Evolutionary conservation across 2,113 vertebrate species (phyloP).

Genomic region (Piliocolobus tephrosceles): DNA sequence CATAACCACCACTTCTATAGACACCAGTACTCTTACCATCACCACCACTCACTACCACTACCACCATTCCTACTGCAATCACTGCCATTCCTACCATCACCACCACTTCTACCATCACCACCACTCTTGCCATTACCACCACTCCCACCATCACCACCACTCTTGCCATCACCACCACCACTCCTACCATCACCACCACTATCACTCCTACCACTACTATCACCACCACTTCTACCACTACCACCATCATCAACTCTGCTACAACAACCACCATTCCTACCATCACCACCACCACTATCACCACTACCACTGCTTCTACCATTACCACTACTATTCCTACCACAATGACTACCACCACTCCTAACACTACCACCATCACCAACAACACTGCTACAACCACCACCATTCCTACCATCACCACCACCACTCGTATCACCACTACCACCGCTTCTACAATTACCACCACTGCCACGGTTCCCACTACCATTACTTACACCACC

Average conservation of each 20-base stretch:
- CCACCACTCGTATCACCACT: not conserved
- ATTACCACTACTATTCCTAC: not conserved
- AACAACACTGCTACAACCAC: too few species aligned
- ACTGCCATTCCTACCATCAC: not conserved
- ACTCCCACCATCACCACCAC: not conserved
- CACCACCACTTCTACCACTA: not conserved
- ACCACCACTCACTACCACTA: not conserved
- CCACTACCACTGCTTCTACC: not conserved
- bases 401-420: not conserved
- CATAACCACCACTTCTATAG: too few species aligned
- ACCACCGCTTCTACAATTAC: not conserved
- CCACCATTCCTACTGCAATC: not conserved
- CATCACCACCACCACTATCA: not conserved
- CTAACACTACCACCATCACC: too few species aligned
- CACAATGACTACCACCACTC: not conserved
- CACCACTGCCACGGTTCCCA: too few species aligned
- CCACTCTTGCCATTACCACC: not conserved
- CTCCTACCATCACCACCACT: not conserved
- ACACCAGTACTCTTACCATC: not conserved
- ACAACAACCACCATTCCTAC: too few species aligned
- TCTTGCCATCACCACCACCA: too few species aligned
- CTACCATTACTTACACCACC: not conserved
- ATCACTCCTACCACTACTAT: not conserved
- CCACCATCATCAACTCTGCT: not conserved
- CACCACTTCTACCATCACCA: not conserved